phyloP scores from a whole-genome alignment of 1,140 invertebrate species.

The Drosophila serrata region DNA sequence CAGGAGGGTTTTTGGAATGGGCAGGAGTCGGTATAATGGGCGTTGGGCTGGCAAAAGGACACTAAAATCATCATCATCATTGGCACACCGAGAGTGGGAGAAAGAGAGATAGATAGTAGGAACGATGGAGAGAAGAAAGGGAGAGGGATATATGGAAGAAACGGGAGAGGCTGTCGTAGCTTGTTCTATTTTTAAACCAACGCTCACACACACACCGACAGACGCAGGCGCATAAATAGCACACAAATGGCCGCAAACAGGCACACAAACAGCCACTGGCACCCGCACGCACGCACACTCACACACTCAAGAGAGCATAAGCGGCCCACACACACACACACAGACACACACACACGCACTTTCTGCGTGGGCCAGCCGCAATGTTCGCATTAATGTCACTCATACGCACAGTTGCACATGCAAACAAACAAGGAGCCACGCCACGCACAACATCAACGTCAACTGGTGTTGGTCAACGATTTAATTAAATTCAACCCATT shows the following conservation, averaged over 20 bases:
- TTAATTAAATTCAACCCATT: slow-evolving; percentile 76
- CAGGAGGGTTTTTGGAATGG: not conserved
- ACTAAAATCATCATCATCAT: slow-evolving; percentile 55
- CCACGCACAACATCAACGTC: slow-evolving; percentile 28
- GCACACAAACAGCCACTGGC: slow-evolving; percentile 20
- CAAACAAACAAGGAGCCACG: slow-evolving; percentile 51
- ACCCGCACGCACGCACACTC: slow-evolving; percentile 16
- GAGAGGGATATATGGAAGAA: slow-evolving; percentile 28
- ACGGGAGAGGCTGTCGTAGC: slow-evolving; percentile 59
- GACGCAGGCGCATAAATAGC: slow-evolving; percentile 81
- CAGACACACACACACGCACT: slow-evolving; percentile 26
- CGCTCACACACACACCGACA: slow-evolving; percentile 48
- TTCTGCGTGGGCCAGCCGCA: slow-evolving; percentile 54
- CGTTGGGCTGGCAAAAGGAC: slow-evolving; percentile 80
- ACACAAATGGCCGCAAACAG: slow-evolving; percentile 54
- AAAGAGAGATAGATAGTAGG: not conserved
- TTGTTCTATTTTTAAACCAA: slow-evolving; percentile 83
- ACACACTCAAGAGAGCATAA: slow-evolving; percentile 11
- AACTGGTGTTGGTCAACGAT: slow-evolving; percentile 72
- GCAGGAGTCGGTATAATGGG: slow-evolving; percentile 35
- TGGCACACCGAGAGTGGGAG: not conserved
- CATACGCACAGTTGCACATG: slow-evolving; percentile 82
- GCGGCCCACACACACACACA: slow-evolving; percentile 9
- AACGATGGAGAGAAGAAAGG: slow-evolving; percentile 19
- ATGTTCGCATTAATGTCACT: slow-evolving; percentile 81